phyloP scores from a whole-genome alignment of 2,888 invertebrate genomes.

The Blastobasis adustella region DNA sequence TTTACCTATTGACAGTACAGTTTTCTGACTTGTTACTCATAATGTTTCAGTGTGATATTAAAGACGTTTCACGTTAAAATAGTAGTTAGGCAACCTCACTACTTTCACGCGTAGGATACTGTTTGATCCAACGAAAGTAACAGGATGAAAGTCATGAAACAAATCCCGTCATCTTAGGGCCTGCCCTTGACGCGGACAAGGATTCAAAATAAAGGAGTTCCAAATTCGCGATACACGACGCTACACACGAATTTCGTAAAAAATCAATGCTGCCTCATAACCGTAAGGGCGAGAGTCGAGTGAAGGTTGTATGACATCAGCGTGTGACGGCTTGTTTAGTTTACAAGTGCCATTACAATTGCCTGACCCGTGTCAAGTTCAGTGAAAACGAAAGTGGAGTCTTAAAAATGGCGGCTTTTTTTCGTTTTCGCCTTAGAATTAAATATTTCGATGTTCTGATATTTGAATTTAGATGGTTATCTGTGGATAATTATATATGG shows the following conservation, averaged over 20 bases:
- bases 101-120: no score
- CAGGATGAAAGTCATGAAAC: slow-evolving; percentile 43
- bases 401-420: neutral
- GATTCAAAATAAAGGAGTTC: slow-evolving; percentile 34
- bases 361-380: slow-evolving; percentile 54
- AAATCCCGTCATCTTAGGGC: slow-evolving; percentile 24
- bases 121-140: no score
- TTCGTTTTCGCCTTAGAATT: no score
- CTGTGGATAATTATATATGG: no score
- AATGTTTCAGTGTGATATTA: no score
- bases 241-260: slow-evolving; percentile 19
- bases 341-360: slow-evolving; percentile 30
- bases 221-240: slow-evolving; percentile 7
- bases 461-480: no score
- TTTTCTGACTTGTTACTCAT: no score
- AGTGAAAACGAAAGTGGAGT: slow-evolving; percentile 52
- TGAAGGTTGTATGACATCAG: slow-evolving; percentile 32
- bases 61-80: no score
- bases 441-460: no score
- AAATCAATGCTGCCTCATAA: slow-evolving; percentile 10
- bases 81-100: no score
- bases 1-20: no score
- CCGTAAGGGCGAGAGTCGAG: slow-evolving; percentile 28
- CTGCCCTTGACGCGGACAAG: slow-evolving; percentile 54
- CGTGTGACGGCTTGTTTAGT: slow-evolving; percentile 25